Evolutionary conservation across 1,140 invertebrate genomes (phyloP).

Genomic region (Hyles vespertilio): DNA sequence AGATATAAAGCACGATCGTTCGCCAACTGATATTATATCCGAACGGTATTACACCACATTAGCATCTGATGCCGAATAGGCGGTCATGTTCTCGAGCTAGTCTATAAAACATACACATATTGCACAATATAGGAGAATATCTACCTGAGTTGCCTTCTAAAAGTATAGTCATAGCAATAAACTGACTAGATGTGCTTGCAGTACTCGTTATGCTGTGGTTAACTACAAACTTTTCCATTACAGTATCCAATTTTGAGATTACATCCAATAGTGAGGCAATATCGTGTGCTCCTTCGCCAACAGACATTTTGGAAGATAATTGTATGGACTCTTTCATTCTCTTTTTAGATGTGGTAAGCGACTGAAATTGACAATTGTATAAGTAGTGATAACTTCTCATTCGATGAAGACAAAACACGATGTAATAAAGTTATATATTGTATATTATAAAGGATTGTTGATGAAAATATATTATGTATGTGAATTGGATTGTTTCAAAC

Average conservation of each 20-base stretch:
- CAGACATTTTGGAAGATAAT: conserved; percentile 34
- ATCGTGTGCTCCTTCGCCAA: conserved; percentile 37
- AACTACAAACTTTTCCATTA: conserved; percentile 27
- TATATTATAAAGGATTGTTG: no score
- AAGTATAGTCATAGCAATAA: conserved; percentile 75
- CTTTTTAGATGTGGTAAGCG: conserved; percentile 26
- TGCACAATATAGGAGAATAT: no score
- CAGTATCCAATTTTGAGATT: conserved; percentile 32
- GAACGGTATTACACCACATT: no score
- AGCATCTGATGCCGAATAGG: no score
- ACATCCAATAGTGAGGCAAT: conserved; percentile 47
- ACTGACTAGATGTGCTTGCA: conserved; percentile 74
- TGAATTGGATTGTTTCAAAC: no score
- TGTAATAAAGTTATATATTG: no score
- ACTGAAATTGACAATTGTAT: conserved; percentile 25
- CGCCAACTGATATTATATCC: no score
- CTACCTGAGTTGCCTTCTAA: conserved; percentile 69
- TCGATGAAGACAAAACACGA: no score
- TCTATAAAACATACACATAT: no score
- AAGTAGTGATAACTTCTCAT: background rate
- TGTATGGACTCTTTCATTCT: conserved; percentile 37
- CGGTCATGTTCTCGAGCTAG: background rate
- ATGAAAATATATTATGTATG: no score
- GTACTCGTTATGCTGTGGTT: conserved; percentile 62
- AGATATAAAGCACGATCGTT: no score